Base-by-base conservation (phyloP, 2,888 invertebrate genomes). In the Microplitis deprimator region DNA sequence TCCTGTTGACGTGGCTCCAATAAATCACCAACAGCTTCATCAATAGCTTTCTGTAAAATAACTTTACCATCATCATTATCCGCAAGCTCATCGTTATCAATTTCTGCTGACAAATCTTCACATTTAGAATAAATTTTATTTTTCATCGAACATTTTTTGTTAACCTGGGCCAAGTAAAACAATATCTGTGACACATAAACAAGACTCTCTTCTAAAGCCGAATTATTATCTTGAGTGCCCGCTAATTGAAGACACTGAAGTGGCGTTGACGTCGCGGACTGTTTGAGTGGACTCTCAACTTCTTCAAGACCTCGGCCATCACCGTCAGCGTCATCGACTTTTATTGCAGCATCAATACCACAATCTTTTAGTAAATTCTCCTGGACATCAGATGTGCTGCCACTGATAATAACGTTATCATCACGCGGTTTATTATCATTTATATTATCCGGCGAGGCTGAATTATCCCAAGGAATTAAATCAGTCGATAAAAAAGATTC, bases 11-110 rank as follows among this genome's bases (percentile, higher is more conserved):
- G 40, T 0, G 20, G 1, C 5, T 75, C 60, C 0, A 81, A 73
- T 5, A 81, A 39, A 69, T 77, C 75, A 1, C 79, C 79, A 6
- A 80, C n/a, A 38, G 78, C 68, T 13, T 81, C 78, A 8, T 82
- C 76, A 5, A 81, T 77, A 1, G 77, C 76, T 5, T 41, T 68
- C 10, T 76, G 72, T 0, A 81, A 71, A 17, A 81, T 50, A 50
- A 13, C 50, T 50, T 50, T 13, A 13, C 50, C 50, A 13, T 50
- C 13, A 13, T 50, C 50, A 13, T 50, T 10, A 13, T 8, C 8
- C 8, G 50, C 10, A 5, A 13, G 4, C 50, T 50, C 50, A 13
- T 13, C 50, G 8, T 50, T 50, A 3, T 50, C 50, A 50, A 13
- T 13, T 5, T 50, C 4, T 13, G 50, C 29, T 29, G 29, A 29